These are phyloP conservation scores for Takifugu bimaculatus DNA, from an alignment of 2,113 vertebrate species.

Conservation along the genomic window DNA sequence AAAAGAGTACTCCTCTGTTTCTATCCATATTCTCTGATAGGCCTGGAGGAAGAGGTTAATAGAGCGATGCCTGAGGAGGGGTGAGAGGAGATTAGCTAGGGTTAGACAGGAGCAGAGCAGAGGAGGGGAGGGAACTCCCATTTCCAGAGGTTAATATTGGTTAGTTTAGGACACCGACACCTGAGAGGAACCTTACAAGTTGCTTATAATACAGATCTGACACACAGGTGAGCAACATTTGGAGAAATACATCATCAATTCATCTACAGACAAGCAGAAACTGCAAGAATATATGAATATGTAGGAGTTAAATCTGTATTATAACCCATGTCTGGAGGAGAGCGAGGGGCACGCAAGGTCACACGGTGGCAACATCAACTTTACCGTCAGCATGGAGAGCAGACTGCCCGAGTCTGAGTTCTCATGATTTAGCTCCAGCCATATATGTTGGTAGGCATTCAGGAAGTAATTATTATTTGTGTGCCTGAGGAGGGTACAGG, in stretches of 20 bases:
- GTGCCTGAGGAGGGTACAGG: constrained; percentile 88
- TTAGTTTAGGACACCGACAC: constrained; percentile 86
- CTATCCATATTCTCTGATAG: constrained; percentile 99
- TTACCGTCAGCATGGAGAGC: constrained; percentile 97
- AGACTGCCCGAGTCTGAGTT: constrained; percentile 95
- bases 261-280: constrained; percentile 78
- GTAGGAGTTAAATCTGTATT: constrained; percentile 52
- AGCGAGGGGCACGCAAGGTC: constrained; percentile 35
- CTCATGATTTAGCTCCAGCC: constrained; percentile 97
- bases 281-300: constrained; percentile 38
- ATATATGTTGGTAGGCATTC: constrained; percentile 92
- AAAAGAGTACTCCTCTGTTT: constrained; percentile 99
- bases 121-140: constrained; percentile 50
- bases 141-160: constrained; percentile 69
- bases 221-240: neutral
- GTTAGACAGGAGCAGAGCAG: constrained; percentile 50
- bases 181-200: constrained; percentile 9
- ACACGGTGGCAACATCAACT: constrained; percentile 73
- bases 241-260: neutral
- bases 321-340: constrained; percentile 72
- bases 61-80: constrained; percentile 94
- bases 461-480: constrained; percentile 99
- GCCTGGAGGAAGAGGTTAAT: constrained; percentile 99
- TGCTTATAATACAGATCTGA: neutral
- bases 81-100: constrained; percentile 86